Evolutionary conservation across 2,113 vertebrate species (phyloP), one percentile per base, ranked within the genome.

Genomic region (Bagarius yarrelli): DNA sequence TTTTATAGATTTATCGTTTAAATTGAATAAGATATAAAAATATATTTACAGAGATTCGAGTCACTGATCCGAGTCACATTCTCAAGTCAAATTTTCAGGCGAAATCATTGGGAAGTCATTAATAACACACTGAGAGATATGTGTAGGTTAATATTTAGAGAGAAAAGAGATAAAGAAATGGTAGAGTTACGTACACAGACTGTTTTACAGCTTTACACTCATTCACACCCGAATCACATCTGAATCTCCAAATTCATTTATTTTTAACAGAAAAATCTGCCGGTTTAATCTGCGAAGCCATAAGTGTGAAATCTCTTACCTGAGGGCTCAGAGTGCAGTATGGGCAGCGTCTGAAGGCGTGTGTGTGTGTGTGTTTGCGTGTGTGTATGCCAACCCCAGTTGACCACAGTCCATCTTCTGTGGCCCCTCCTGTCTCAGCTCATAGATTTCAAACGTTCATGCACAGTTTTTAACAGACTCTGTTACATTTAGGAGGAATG

Each of bases 401-500:
- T 82, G 85, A 80, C 74, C 53, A 90, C 87, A 87, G 85, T 86
- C 83, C 87, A 86, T 86, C 82, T 83, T 40, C 76, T 57, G 32
- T 76, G 76, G 85, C 89, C 61, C 84, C 79, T 64, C 82, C 83
- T 85, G 82, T 66, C 56, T 66, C 12, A 11, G 63, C 67, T 81
- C 86, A 86, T 76, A 60, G 75, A 81, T 81, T 53, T 71, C 63
- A 69, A 80, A 59, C 19, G 27, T 83, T 72, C 76, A 73, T 47
- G 18, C 81, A 40, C 74, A 80, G 87, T 89, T 91, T 91, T 92
- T 86, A 84, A 89, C 84, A 90, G 72, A 80, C 87, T 83, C 84
- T 90, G 91, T 89, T 90, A 93, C 87, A 90, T 93, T 93, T 91
- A 87, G 87, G 72, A 89, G 70, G 32, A 81, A 81, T 47, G 80